Evolutionary conservation across 1,140 invertebrate genomes (phyloP).

Genomic region (Propsilocerus akamusi): DNA sequence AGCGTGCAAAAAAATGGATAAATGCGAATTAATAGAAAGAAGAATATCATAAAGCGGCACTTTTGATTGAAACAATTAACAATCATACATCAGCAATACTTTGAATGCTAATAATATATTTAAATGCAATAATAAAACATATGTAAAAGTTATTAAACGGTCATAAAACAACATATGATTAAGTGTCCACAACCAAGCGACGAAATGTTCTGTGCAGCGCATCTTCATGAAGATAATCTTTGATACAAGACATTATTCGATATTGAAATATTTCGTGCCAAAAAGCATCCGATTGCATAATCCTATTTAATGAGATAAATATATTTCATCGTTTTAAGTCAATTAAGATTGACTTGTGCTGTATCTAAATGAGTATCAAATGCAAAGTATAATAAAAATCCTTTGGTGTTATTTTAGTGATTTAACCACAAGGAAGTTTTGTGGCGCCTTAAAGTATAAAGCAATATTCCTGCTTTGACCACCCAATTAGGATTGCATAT

Average conservation of each 20-base stretch:
- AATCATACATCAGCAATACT: no score
- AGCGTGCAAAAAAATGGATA: background rate
- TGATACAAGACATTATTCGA: no score
- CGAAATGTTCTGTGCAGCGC: background rate
- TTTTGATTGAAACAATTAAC: conserved; percentile 2
- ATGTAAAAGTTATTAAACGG: conserved; percentile 2
- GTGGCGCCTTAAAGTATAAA: no score
- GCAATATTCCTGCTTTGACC: no score
- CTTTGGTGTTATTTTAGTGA: no score
- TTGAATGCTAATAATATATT: conserved; percentile 2
- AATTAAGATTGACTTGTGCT: background rate
- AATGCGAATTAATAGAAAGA: background rate
- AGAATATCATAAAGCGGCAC: background rate
- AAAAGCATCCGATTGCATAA: background rate
- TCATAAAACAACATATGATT: conserved; percentile 4
- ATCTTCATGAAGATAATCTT: no score
- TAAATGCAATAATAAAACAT: conserved; percentile 3
- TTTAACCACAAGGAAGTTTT: no score
- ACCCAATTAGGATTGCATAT: no score
- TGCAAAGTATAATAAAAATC: no score
- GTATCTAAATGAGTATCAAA: no score
- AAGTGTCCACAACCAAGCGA: background rate
- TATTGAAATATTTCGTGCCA: no score
- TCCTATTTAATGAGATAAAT: background rate
- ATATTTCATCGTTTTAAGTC: background rate